Base-by-base conservation (phyloP, 1,140 invertebrate species). In the Littorina saxatilis region DNA sequence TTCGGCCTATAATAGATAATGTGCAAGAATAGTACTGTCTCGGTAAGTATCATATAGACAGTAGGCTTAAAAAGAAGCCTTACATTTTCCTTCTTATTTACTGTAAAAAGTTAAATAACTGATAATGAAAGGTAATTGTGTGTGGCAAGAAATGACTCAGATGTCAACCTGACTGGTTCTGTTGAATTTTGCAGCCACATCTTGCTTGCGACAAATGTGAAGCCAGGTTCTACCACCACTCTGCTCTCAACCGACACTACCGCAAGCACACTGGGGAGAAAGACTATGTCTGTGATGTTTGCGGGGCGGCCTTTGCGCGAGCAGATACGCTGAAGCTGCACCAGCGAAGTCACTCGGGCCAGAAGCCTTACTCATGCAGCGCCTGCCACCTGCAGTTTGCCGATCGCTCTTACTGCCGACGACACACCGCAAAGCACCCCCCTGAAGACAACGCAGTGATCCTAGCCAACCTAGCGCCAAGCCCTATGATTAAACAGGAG, bases 261-360 rank as follows among this genome's bases (percentile, higher is more conserved):
- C 63, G 75, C 32, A 55, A 50, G 13, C 83, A 84, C 68, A 84
- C 83, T 58, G 83, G 83, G 23, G 55, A 83, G 68, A 83, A 83
- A 27, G 70, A 79, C 27, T 80, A 76, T 32, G 52, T 52, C 20
- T 83, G 82, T 74, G 43, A 80, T 9, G 32, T 68, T 20, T 80
- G 74, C 61, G 63, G 52, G 1, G 63, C 70, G 9, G 43, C 50
- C 29, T 81, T 76, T 29, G 74, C 80, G n/a, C 79, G 79, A 1
- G 23, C 15, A 1, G 79, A 80, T 50, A 80, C 68, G 27, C 75
- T 90, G 97, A 97, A 91, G 95, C 96, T 94, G 94, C 96, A 88
- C 94, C 93, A 95, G 85, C 95, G 96, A 90, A 95, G 95, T 3
- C 91, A 92, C 77, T 91, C 91, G 27, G 91, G 89, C 29, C 90